Evolutionary conservation across 2,888 invertebrate genomes (phyloP).

Genomic region (Drosophila leonis): DNA sequence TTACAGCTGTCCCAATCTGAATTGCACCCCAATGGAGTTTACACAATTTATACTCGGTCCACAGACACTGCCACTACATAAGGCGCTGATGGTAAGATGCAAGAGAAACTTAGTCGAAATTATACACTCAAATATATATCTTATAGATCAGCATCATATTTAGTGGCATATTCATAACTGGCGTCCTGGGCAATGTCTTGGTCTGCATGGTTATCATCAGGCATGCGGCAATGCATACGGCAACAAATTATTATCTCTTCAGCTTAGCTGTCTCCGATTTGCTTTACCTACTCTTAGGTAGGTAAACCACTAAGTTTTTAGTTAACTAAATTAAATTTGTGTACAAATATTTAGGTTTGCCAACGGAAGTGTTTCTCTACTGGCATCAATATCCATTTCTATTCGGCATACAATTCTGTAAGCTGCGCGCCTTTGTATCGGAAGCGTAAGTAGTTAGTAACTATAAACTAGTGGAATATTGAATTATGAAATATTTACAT

Average conservation of each 20-base stretch:
- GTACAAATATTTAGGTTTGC: conserved; percentile 88
- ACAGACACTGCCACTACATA: conserved; percentile 87
- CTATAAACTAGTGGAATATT: not conserved
- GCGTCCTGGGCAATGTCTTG: conserved; percentile 92
- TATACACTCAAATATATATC: not conserved
- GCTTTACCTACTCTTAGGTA: conserved; percentile 92
- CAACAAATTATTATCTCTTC: conserved; percentile 96
- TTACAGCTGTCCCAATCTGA: conserved; percentile 79
- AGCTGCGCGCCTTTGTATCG: conserved; percentile 92
- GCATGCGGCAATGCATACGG: conserved; percentile 93
- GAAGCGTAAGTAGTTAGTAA: conserved; percentile 90
- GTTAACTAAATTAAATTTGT: too few relatives aligned
- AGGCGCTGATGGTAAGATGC: conserved; percentile 85
- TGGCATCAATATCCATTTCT: conserved; percentile 96
- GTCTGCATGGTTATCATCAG: conserved; percentile 94
- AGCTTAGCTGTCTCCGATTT: conserved; percentile 95
- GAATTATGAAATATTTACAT: not conserved
- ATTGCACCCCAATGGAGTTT: conserved; percentile 88
- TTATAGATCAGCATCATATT: conserved; percentile 89
- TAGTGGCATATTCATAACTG: conserved; percentile 92
- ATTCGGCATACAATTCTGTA: conserved; percentile 92
- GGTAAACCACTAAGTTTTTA: conserved; percentile 84
- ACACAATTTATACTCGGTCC: conserved; percentile 88
- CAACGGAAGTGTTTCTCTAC: conserved; percentile 93
- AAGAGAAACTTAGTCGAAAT: not conserved